Conservation (phyloP, 2,797 vertebrate species). For the Phataginus tricuspis region DNA sequence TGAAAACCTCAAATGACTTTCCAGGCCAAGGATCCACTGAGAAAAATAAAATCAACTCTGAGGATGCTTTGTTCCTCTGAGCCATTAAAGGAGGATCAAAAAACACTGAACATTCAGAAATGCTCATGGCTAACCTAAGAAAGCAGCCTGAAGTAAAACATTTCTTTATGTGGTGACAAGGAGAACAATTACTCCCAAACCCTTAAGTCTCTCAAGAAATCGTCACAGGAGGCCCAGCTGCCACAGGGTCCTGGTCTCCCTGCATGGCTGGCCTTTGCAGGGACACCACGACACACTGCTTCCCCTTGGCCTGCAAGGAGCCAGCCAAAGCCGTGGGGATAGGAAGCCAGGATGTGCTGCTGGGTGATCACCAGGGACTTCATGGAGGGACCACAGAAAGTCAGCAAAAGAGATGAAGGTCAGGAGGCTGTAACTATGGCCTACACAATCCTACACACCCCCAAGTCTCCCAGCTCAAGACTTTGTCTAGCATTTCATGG, state of each 20-base stretch:
- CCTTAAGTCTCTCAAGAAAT: constrained; percentile 5
- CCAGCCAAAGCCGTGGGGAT: not conserved
- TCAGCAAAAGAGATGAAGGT: not conserved
- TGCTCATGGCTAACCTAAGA: not conserved
- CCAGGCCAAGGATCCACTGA: not conserved
- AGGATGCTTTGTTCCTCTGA: not conserved
- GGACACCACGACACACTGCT: not conserved
- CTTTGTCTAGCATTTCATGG: not conserved
- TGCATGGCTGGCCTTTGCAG: not conserved
- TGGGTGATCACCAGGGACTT: not conserved
- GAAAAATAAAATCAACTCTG: not conserved
- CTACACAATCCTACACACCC: not conserved
- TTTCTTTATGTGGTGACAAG: not conserved
- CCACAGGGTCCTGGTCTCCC: not conserved
- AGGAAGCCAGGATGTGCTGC: not conserved
- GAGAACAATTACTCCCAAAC: not conserved
- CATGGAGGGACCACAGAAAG: not conserved
- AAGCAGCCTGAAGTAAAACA: not conserved
- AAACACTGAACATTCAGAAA: not conserved
- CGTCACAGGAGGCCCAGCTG: not conserved
- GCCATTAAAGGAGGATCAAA: not conserved
- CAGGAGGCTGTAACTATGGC: not conserved
- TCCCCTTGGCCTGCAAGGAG: not conserved
- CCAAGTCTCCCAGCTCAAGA: not conserved
- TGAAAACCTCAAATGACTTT: not conserved